These are phyloP conservation scores for Nautilus pompilius DNA, from an alignment of 1,140 invertebrate species.

Conservation along the genomic window DNA sequence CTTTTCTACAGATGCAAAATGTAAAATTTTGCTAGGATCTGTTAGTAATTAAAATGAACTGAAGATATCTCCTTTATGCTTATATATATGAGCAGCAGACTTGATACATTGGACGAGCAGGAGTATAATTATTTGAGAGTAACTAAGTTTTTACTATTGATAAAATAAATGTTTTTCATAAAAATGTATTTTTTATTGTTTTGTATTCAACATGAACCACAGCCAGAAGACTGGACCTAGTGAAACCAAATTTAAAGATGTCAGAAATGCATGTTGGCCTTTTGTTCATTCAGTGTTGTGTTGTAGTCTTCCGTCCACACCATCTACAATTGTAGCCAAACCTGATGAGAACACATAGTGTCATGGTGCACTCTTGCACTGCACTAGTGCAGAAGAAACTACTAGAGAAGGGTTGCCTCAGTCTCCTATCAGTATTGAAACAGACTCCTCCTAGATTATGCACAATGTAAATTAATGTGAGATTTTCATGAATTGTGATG, in stretches of 20 bases:
- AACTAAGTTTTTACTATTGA: neutral
- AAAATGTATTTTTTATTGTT: neutral
- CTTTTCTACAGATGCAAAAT: neutral
- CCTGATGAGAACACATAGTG: neutral
- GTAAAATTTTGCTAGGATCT: too few species aligned
- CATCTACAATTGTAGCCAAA: neutral
- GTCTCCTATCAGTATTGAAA: too few species aligned
- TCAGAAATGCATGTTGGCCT: neutral
- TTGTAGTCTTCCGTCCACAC: neutral
- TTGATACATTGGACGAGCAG: neutral
- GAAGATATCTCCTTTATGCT: neutral
- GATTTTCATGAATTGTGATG: too few species aligned
- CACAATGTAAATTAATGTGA: too few species aligned
- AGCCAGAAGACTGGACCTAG: conserved; percentile 30
- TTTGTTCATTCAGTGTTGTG: neutral
- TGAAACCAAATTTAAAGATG: conserved; percentile 16
- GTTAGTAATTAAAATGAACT: neutral
- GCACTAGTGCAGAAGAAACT: neutral
- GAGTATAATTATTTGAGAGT: neutral
- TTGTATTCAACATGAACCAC: neutral
- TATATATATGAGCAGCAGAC: neutral
- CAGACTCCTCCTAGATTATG: too few species aligned
- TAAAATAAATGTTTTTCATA: neutral
- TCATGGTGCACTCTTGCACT: too few species aligned
- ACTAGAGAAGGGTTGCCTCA: too few species aligned